phyloP scores from a whole-genome alignment of 2,113 vertebrate species.

The Dipodomys ordii region DNA sequence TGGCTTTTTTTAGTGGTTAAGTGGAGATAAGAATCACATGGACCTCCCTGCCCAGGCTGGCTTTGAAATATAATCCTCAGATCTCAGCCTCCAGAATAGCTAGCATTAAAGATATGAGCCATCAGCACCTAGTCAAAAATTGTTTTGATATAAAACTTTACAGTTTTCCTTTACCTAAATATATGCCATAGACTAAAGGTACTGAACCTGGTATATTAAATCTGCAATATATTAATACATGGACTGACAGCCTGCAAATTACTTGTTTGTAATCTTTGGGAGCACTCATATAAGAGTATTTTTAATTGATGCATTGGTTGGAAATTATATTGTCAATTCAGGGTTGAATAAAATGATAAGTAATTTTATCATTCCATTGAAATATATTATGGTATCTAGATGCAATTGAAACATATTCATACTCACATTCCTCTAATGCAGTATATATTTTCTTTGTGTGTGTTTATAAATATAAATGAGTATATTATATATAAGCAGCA shows the following conservation, averaged over 20 bases:
- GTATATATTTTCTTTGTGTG: conserved; percentile 10
- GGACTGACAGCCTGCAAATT: not conserved
- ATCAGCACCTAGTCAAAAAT: not conserved
- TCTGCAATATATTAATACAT: not conserved
- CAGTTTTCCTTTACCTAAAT: not conserved
- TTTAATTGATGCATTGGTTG: conserved; percentile 26
- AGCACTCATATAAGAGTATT: not conserved
- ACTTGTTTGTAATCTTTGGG: not conserved
- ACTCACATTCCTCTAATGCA: conserved; percentile 3
- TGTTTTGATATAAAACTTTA: not conserved
- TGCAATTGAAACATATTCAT: conserved; percentile 1
- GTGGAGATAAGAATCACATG: too few species aligned
- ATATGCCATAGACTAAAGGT: not conserved
- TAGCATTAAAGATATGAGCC: too few species aligned
- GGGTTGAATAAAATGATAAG: conserved; percentile 44
- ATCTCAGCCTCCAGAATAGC: too few species aligned
- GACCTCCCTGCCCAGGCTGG: too few species aligned
- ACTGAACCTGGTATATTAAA: not conserved
- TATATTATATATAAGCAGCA: not conserved
- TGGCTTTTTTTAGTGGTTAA: too few species aligned
- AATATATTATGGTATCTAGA: conserved; percentile 20
- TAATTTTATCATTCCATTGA: conserved; percentile 46
- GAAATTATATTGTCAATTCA: conserved; percentile 47
- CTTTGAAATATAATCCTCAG: too few species aligned
- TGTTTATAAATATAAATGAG: conserved; percentile 27